A percentile compares a stretch with the other conserved stretches of the same genome.
Evolutionary conservation across 92 coral and sea anemone species (phyloP).

Genomic region (Ricordea florida): DNA sequence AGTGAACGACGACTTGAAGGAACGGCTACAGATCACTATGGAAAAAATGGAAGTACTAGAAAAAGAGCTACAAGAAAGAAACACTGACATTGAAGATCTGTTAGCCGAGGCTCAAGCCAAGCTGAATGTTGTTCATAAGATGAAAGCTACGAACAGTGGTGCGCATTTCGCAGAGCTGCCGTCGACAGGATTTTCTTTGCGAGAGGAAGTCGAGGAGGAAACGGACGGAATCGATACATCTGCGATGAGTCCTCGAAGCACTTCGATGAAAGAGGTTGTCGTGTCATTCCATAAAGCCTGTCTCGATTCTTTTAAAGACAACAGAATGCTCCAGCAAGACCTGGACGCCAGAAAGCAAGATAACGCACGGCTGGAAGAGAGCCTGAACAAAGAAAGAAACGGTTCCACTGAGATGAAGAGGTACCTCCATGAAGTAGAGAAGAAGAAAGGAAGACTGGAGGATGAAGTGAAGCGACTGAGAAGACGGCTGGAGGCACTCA

Average conservation of each 20-base stretch:
- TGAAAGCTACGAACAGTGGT: slow-evolving; percentile 70
- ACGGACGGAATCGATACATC: slow-evolving; percentile 52
- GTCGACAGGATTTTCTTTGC: slow-evolving; percentile 29
- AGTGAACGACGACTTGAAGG: slow-evolving; percentile 66
- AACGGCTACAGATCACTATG: slow-evolving; percentile 38
- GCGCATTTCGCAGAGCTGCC: slow-evolving; percentile 67
- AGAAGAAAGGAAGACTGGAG: slow-evolving; percentile 73
- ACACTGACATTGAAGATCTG: slow-evolving; percentile 67
- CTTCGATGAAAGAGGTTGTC: slow-evolving; percentile 68
- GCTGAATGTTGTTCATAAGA: slow-evolving; percentile 72
- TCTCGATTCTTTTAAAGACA: slow-evolving; percentile 70
- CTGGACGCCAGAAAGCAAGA: slow-evolving; percentile 47
- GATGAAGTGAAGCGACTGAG: slow-evolving; percentile 77
- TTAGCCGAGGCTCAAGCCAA: slow-evolving; percentile 88
- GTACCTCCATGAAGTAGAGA: slow-evolving; percentile 66
- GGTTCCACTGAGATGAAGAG: slow-evolving; percentile 70
- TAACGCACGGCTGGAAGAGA: slow-evolving; percentile 56
- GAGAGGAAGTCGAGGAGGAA: slow-evolving; percentile 45
- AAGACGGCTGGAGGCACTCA: slow-evolving; percentile 69
- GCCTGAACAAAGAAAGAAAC: slow-evolving; percentile 58
- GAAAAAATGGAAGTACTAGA: slow-evolving; percentile 69
- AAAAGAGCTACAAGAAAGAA: slow-evolving; percentile 51
- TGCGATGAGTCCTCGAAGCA: slow-evolving; percentile 25
- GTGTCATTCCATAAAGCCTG: slow-evolving; percentile 75
- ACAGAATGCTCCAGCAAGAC: slow-evolving; percentile 63